Conservation (phyloP, 2,888 invertebrate genomes). For the Acholoe squamosa region DNA sequence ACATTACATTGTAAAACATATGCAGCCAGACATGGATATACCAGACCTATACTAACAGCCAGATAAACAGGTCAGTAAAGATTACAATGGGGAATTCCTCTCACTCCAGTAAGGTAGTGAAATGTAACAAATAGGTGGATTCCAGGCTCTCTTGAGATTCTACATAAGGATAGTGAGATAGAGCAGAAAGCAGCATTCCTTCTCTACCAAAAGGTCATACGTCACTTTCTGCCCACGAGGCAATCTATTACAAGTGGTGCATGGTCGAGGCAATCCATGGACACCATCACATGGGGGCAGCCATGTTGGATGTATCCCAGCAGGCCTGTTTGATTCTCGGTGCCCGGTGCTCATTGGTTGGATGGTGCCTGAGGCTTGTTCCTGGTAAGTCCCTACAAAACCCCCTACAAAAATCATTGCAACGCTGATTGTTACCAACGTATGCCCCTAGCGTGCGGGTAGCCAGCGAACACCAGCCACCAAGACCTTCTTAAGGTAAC, state of each 20-base stretch:
- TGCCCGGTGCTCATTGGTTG: constrained; percentile 2
- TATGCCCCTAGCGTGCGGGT: not conserved
- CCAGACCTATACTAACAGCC: too few species aligned
- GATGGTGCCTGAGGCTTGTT: not conserved
- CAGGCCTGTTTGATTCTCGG: constrained; percentile 24
- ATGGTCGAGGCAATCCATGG: constrained; percentile 25
- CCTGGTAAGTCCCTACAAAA: not conserved
- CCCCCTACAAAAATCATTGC: constrained; percentile 10
- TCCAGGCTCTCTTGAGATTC: too few species aligned
- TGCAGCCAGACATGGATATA: too few species aligned
- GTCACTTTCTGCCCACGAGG: not conserved
- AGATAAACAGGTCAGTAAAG: too few species aligned
- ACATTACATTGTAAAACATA: too few species aligned
- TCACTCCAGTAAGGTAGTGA: too few species aligned
- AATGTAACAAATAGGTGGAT: too few species aligned
- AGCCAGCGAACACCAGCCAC: not conserved
- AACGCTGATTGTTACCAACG: not conserved
- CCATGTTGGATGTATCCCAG: constrained; percentile 37
- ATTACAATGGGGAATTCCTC: too few species aligned
- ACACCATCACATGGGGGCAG: not conserved
- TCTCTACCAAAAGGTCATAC: not conserved
- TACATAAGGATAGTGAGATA: too few species aligned
- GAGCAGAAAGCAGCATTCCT: not conserved
- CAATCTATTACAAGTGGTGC: not conserved
- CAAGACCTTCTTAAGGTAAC: too few species aligned